A percentile compares a stretch with the other conserved stretches of the same genome.
Conservation (phyloP, 2,888 invertebrate species). For the Plebejus melissa region DNA sequence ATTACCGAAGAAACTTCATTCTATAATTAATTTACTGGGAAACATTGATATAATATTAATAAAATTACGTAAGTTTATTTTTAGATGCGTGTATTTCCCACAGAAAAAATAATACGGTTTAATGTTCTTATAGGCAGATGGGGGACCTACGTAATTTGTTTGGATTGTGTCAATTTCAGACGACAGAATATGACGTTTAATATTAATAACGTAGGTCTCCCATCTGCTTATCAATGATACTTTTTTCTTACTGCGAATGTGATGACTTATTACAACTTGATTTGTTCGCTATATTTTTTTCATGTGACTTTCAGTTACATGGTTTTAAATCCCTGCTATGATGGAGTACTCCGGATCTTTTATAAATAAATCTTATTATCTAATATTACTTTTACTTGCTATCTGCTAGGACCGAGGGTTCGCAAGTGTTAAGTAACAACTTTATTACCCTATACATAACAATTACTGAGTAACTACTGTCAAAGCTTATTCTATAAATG, state of each 20-base stretch:
- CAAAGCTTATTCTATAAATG: not conserved
- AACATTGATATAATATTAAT: not conserved
- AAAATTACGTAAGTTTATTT: no score
- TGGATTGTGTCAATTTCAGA: no score
- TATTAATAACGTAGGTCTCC: no score
- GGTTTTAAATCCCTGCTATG: not conserved
- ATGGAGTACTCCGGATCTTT: not conserved
- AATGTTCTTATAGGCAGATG: no score
- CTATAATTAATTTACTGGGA: not conserved
- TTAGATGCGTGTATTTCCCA: no score
- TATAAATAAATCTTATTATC: constrained; percentile 6
- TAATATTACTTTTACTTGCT: constrained; percentile 20
- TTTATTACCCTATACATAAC: constrained; percentile 3
- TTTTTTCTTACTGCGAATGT: no score
- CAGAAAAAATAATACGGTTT: no score
- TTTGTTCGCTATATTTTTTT: not conserved
- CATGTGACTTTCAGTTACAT: not conserved
- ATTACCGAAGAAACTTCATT: not conserved
- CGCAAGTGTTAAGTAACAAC: constrained; percentile 14
- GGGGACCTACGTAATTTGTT: no score
- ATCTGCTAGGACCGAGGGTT: not conserved
- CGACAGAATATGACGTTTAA: no score
- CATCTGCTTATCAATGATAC: no score
- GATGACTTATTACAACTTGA: not conserved
- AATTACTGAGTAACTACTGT: not conserved